phyloP scores from a whole-genome alignment of 2,797 vertebrate species.

The Acipenser ruthenus region DNA sequence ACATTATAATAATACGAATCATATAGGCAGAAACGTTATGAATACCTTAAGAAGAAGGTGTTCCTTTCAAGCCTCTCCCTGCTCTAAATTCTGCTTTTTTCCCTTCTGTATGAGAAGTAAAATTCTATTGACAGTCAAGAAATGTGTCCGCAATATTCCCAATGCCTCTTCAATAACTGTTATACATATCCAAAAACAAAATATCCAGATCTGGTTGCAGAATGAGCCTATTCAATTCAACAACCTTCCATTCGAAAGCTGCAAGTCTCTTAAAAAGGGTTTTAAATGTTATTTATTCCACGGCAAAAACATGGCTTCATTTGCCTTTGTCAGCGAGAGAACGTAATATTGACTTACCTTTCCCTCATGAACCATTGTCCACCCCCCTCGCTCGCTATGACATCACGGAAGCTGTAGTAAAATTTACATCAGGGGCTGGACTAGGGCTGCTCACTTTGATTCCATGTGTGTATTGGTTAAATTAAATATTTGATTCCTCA shows the following conservation, averaged over 20 bases:
- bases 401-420: constrained; percentile 97
- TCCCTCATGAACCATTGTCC: constrained; percentile 92
- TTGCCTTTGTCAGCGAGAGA: constrained; percentile 90
- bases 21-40: not conserved
- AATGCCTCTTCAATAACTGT: constrained; percentile 33
- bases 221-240: constrained; percentile 23
- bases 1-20: no score
- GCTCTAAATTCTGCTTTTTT: constrained; percentile 32
- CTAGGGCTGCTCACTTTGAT: constrained; percentile 56
- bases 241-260: constrained; percentile 37
- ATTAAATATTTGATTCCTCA: constrained; percentile 10
- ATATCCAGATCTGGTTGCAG: constrained; percentile 44
- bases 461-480: constrained; percentile 50
- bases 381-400: constrained; percentile 88
- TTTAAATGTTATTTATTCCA: constrained; percentile 66
- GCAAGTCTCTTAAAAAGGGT: constrained; percentile 47
- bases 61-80: constrained; percentile 27
- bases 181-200: constrained; percentile 33
- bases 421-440: constrained; percentile 87
- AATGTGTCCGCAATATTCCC: constrained; percentile 46
- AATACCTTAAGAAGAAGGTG: constrained; percentile 52
- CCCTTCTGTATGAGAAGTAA: constrained; percentile 34
- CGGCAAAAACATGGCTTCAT: constrained; percentile 75
- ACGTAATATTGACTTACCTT: constrained; percentile 95
- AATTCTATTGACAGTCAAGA: constrained; percentile 37